Evolutionary conservation across 30 jellyfish, hydroid and myxozoan genomes (phyloP).

Genomic region (Turritopsis rubra): DNA sequence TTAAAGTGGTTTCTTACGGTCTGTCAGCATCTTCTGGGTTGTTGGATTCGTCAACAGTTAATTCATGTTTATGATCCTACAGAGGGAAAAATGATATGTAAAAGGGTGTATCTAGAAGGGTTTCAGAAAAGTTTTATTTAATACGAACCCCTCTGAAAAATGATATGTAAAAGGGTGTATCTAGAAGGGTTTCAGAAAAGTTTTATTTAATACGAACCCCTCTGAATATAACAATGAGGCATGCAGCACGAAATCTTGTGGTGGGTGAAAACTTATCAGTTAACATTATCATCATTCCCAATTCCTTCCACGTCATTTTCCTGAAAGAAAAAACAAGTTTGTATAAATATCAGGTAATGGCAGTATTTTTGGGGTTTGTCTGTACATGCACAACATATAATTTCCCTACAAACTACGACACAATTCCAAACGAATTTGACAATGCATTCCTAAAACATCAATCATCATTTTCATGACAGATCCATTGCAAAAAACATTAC

Average conservation of each 20-base stretch:
- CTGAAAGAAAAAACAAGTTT: constrained; percentile 21
- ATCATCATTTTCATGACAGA: too few species aligned
- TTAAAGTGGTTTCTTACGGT: too few species aligned
- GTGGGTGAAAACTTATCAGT: constrained; percentile 78
- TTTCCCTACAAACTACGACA: not conserved
- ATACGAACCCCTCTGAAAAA: constrained; percentile 24
- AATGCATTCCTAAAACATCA: not conserved
- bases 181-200: not conserved
- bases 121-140: not conserved
- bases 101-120: not conserved
- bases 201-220: not conserved
- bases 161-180: not conserved
- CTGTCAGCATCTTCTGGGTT: not conserved
- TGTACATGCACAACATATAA: too few species aligned
- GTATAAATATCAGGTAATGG: not conserved
- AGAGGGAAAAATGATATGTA: not conserved
- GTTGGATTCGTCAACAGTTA: not conserved
- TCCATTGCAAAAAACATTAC: not conserved
- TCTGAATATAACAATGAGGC: constrained; percentile 60
- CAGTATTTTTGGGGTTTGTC: too few species aligned
- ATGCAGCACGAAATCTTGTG: constrained; percentile 92
- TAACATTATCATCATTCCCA: constrained; percentile 93
- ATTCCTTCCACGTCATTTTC: constrained; percentile 78
- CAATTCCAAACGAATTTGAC: not conserved
- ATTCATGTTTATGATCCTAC: not conserved